phyloP scores from a whole-genome alignment of 2,113 vertebrate species.

The Pipa parva region DNA sequence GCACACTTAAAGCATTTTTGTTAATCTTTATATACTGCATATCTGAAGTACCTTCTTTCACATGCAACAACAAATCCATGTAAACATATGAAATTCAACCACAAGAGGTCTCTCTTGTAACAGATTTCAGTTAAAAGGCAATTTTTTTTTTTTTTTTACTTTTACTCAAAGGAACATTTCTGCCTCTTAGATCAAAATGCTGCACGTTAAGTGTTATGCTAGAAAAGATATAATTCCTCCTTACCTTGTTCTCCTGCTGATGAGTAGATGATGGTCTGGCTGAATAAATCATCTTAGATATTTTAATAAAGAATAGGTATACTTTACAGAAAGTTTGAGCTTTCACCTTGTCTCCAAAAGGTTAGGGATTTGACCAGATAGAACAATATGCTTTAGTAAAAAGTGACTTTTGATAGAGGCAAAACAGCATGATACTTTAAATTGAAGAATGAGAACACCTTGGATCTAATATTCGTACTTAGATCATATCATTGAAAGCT shows the following conservation, averaged over 20 bases:
- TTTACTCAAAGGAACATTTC: conserved; percentile 70
- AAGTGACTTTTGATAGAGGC: conserved; percentile 43
- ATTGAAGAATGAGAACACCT: conserved; percentile 44
- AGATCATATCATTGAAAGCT: conserved; percentile 47
- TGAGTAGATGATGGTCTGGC: conserved; percentile 66
- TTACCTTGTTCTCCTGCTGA: conserved; percentile 66
- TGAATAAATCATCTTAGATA: conserved; percentile 67
- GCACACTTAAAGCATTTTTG: no score
- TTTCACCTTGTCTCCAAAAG: conserved; percentile 63
- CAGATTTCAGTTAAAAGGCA: conserved; percentile 69
- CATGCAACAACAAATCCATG: conserved; percentile 40
- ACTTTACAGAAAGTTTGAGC: conserved; percentile 63
- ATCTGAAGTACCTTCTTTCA: no score
- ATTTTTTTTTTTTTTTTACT: conserved; percentile 62
- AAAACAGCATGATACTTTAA: conserved; percentile 39
- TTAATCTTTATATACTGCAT: no score
- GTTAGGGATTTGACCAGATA: conserved; percentile 56
- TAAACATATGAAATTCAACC: conserved; percentile 51
- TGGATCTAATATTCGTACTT: conserved; percentile 45
- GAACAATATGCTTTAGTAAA: conserved; percentile 50
- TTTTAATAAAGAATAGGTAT: conserved; percentile 62
- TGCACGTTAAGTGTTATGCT: conserved; percentile 61
- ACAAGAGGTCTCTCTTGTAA: conserved; percentile 94
- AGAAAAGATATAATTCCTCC: conserved; percentile 65
- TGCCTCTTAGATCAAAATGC: conserved; percentile 65